Base-by-base conservation (phyloP, 2,113 vertebrate species). In the Meles meles region DNA sequence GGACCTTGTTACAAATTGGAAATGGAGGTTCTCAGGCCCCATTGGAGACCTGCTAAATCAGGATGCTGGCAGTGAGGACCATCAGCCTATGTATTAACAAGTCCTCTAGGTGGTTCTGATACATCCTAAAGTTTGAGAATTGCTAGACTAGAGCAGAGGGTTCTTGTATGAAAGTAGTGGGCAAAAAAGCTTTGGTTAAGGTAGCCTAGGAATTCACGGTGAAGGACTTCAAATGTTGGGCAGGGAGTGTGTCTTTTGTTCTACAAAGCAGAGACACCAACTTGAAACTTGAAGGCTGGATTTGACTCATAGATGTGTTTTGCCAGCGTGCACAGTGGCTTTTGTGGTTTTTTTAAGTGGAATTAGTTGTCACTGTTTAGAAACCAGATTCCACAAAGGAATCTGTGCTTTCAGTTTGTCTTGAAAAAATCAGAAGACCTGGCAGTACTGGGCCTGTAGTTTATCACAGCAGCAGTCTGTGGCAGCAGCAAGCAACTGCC, bases 241-340 rank as follows among this genome's bases (percentile, higher is more conserved):
- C 55, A 74, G 65, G 72, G 55, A 88, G 34, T 96, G 77, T 72
- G 31, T 85, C 17, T 77, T 88, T 96, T 92, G 82, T 87, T 42
- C 39, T 96, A 31, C 11, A 87, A n/a, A 81, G 29, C 20, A 88
- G 65, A 76, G 55, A 71, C 34, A 67, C 29, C 52, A 72, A 7
- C 37, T 93, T 93, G 39, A 44, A 44, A 59, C 44, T 79, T 49
- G 14, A 72, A 31, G 25, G 7, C 44, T 96, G 42, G 20, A 94
- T 94, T 94, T 13, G 15, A 37, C 52, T 25, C 59, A 31, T 79
- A 92, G 20, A 39, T 77, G 31, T 21, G 23, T 83, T 96, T 84
- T 81, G 20, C 44, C 88, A 83, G 18, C 23, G 14, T 71, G 20
- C 29, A 17, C 3, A 17, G 49, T 95, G 61, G 14, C 18, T 88